Conservation (phyloP, 2,113 vertebrate species). For the Rhegmatorhina hoffmannsi region DNA sequence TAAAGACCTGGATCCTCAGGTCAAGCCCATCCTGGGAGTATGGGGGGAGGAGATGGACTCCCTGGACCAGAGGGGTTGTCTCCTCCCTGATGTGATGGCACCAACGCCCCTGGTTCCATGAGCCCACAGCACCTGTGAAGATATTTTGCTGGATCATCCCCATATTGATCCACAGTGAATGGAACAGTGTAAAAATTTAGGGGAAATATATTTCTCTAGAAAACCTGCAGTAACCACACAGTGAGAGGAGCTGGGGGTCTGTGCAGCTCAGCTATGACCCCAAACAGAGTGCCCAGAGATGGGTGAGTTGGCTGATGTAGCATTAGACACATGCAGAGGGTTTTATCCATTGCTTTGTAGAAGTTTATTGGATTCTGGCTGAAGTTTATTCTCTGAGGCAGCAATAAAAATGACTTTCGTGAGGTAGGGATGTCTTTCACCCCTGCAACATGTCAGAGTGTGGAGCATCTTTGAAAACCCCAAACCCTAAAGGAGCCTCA, state of each 20-base stretch:
- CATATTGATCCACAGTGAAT: not conserved
- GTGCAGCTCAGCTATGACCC: not conserved
- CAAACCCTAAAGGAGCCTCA: rapidly evolving
- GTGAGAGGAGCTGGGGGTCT: not conserved
- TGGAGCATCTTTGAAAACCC: not conserved
- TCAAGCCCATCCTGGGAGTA: not conserved
- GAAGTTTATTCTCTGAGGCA: not conserved
- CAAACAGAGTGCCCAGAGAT: not conserved
- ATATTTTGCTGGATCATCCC: not conserved
- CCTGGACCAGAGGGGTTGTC: rapidly evolving
- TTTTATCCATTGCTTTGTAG: not conserved
- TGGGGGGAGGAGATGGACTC: not conserved
- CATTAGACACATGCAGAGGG: rapidly evolving
- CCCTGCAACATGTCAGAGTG: rapidly evolving
- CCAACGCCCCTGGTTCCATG: not conserved
- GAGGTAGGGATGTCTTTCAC: too few relatives aligned
- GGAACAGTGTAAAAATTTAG: rapidly evolving
- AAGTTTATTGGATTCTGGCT: not conserved
- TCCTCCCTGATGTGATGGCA: not conserved
- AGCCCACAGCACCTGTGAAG: rapidly evolving
- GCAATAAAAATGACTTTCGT: not conserved
- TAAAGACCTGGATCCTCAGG: not conserved
- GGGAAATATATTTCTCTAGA: not conserved
- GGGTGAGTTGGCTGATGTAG: not conserved
- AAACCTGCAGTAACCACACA: not conserved